Evolutionary conservation across 1,140 invertebrate genomes (phyloP).

Genomic region (Brachionus sp.): DNA sequence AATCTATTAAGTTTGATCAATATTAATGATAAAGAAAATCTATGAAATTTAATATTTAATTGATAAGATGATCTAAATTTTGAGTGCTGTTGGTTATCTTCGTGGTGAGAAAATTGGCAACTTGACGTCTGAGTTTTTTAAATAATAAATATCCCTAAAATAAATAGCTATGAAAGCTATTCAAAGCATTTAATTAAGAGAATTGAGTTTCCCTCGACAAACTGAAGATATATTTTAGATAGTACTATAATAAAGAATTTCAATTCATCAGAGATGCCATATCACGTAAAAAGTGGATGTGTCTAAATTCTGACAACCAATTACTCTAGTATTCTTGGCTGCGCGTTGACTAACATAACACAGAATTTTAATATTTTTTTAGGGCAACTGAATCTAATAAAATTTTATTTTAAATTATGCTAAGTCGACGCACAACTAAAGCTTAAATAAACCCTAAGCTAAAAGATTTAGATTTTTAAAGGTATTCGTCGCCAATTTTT

Average conservation of each 20-base stretch:
- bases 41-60: not conserved
- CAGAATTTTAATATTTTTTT: not conserved
- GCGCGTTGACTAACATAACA: not conserved
- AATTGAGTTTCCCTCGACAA: not conserved
- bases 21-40: not conserved
- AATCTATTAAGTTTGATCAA: too few species aligned
- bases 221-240: not conserved
- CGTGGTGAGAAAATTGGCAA: not conserved
- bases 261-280: not conserved
- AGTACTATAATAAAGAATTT: not conserved
- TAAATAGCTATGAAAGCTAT: not conserved
- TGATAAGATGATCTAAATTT: not conserved
- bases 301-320: not conserved
- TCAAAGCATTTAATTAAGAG: not conserved
- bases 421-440: not conserved
- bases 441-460: not conserved
- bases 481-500: not conserved
- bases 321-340: not conserved
- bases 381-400: not conserved
- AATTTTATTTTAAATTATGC: slow-evolving; percentile 7
- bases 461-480: not conserved
- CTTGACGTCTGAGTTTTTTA: not conserved
- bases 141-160: not conserved
- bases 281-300: not conserved
- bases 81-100: not conserved